Conservation (phyloP, 2,113 vertebrate genomes). For the Gallinago jamesoni region DNA sequence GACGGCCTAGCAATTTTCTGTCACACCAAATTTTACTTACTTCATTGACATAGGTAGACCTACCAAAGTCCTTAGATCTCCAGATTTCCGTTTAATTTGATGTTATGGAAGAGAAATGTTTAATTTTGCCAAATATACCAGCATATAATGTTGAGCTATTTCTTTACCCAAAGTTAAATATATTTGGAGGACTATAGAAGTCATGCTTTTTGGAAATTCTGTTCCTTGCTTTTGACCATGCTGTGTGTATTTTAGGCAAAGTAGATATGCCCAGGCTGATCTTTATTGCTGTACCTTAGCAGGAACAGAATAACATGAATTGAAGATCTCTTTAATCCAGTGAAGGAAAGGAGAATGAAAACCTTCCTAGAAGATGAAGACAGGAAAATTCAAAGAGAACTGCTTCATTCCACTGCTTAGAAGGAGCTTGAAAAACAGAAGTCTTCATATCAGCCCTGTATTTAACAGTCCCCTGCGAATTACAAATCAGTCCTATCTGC, state of each 20-base stretch:
- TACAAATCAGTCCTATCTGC: neutral
- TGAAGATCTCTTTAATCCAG: neutral
- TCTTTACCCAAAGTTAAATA: neutral
- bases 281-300: neutral
- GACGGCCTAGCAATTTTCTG: neutral
- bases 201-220: neutral
- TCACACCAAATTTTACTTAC: neutral
- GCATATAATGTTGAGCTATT: neutral
- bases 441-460: neutral
- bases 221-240: neutral
- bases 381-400: neutral
- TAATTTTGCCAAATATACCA: neutral
- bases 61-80: neutral
- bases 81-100: neutral
- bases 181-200: neutral
- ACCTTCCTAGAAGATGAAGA: neutral
- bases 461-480: neutral
- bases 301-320: neutral
- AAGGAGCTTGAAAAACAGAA: neutral
- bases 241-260: neutral
- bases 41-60: neutral
- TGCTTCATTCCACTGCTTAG: neutral
- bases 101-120: neutral
- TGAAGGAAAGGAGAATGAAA: neutral
- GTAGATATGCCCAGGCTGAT: neutral